These are phyloP conservation scores for Polia nebulosa DNA, from an alignment of 2,888 invertebrate species.

Conservation along the genomic window DNA sequence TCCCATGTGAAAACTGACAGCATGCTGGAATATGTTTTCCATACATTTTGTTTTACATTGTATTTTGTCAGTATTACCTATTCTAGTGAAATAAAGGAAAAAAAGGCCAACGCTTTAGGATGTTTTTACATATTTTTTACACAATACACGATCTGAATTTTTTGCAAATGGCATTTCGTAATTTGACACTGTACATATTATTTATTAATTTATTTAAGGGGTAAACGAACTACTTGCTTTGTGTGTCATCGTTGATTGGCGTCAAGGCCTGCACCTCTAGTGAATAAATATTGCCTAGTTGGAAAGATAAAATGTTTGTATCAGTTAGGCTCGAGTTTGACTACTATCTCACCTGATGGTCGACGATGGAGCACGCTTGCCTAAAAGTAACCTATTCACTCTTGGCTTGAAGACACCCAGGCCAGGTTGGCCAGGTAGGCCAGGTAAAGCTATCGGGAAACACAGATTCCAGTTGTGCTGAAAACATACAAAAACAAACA, in stretches of 20 bases:
- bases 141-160: conserved; percentile 15
- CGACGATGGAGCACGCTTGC: too few species aligned
- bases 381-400: too few species aligned
- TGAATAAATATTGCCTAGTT: conserved; percentile 11
- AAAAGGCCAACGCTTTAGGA: too few species aligned
- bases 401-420: too few species aligned
- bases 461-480: too few species aligned
- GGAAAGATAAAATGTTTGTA: not conserved
- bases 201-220: conserved; percentile 23
- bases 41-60: not conserved
- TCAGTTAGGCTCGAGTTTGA: too few species aligned
- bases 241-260: not conserved
- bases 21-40: not conserved
- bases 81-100: too few species aligned
- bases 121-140: too few species aligned
- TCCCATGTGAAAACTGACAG: conserved; percentile 40
- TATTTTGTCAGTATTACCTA: not conserved
- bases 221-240: conserved; percentile 20
- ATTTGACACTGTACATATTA: conserved; percentile 1
- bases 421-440: too few species aligned
- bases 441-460: too few species aligned
- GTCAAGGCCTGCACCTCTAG: not conserved
- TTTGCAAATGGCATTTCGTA: not conserved
- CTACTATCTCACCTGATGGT: too few species aligned
- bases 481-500: too few species aligned